A percentile compares a stretch with the other conserved stretches of the same genome.
Conservation (phyloP, 35 echinoderm and acorn worm species). For the Chiridota heheva region DNA sequence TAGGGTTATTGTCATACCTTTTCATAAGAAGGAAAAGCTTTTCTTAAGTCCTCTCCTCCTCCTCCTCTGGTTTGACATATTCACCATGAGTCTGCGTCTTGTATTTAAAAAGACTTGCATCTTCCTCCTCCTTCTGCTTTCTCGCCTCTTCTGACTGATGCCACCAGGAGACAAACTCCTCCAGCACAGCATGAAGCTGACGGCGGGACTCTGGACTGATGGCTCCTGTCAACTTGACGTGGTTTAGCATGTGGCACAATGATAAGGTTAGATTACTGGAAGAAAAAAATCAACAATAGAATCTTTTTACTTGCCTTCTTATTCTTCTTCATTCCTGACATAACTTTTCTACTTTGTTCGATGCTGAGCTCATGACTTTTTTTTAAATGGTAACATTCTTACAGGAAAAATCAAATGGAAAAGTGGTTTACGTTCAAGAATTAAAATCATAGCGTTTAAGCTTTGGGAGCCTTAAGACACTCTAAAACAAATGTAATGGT, state of each 20-base stretch:
- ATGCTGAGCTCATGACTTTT: too few species aligned
- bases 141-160: slow-evolving; percentile 69
- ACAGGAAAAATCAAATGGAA: too few species aligned
- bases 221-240: slow-evolving; percentile 30
- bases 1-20: too few species aligned
- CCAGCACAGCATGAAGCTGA: slow-evolving; percentile 47
- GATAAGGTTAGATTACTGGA: slow-evolving; percentile 63
- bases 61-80: slow-evolving; percentile 77
- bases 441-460: too few species aligned
- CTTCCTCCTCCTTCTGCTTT: slow-evolving; percentile 77
- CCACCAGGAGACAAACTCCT: slow-evolving; percentile 59
- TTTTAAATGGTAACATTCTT: too few species aligned
- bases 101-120: slow-evolving; percentile 79
- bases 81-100: slow-evolving; percentile 80
- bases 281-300: neutral
- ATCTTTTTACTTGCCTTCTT: too few species aligned
- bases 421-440: too few species aligned
- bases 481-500: too few species aligned
- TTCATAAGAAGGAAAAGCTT: slow-evolving; percentile 84
- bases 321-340: too few species aligned
- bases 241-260: slow-evolving; percentile 62
- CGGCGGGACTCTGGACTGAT: slow-evolving; percentile 28
- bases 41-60: slow-evolving; percentile 79
- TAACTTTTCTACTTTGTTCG: too few species aligned
- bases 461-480: too few species aligned